Evolutionary conservation across 2,797 vertebrate genomes (phyloP).

Genomic region (Spea hammondii): DNA sequence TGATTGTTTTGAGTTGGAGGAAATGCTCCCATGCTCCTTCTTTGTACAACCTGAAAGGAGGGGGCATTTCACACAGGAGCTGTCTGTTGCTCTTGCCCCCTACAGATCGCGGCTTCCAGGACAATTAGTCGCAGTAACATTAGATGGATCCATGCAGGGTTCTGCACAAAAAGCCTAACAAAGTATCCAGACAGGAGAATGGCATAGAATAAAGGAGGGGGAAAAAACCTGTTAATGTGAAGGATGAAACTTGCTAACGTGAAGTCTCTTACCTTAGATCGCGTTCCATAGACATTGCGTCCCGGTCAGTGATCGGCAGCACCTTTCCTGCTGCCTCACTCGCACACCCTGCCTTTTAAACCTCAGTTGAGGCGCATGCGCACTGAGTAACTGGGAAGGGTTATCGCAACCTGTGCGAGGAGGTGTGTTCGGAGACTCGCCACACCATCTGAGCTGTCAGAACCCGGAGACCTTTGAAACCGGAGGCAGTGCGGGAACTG

Average conservation of each 20-base stretch:
- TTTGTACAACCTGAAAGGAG: conserved; percentile 11
- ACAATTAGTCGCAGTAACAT: conserved; percentile 23
- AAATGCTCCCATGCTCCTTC: conserved; percentile 5
- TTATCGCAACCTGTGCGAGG: conserved; percentile 27
- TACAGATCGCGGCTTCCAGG: not conserved
- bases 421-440: conserved; percentile 17
- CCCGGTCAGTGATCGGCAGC: no score
- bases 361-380: conserved; percentile 15
- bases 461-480: not conserved
- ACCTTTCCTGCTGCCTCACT: no score
- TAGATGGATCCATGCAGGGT: conserved; percentile 23
- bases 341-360: conserved; percentile 12
- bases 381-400: conserved; percentile 4
- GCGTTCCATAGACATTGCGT: not conserved
- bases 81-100: conserved; percentile 19
- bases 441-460: not conserved
- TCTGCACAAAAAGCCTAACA: conserved; percentile 13
- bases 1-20: conserved; percentile 23
- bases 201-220: not conserved
- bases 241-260: not conserved
- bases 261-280: not conserved
- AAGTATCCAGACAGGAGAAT: conserved; percentile 2
- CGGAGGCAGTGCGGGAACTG: not conserved
- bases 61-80: not conserved
- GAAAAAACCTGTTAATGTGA: not conserved